phyloP scores from a whole-genome alignment of 2,113 vertebrate genomes.

The Larimichthys crocea region DNA sequence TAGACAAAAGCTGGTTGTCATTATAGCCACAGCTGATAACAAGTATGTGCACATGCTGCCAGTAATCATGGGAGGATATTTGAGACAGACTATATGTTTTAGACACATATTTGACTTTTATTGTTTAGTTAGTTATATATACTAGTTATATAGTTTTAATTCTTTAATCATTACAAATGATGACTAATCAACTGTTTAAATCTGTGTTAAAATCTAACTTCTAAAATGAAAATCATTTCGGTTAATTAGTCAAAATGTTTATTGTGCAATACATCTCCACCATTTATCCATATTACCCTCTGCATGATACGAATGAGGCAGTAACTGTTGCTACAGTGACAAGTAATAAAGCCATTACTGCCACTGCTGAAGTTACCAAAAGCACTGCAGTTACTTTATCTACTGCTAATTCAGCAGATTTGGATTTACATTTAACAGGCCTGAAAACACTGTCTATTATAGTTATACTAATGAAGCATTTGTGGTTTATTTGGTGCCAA shows the following conservation, averaged over 20 bases:
- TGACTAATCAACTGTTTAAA: neutral
- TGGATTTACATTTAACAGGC: neutral
- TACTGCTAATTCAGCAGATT: neutral
- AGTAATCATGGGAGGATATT: conserved; percentile 13
- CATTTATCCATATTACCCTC: neutral
- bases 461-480: neutral
- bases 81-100: conserved; percentile 11
- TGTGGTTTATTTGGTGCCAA: neutral
- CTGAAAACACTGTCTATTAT: neutral
- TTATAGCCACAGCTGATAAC: conserved; percentile 46
- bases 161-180: neutral
- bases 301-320: neutral
- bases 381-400: neutral
- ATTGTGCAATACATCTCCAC: neutral
- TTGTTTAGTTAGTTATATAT: no score
- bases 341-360: neutral
- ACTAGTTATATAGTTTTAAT: no score
- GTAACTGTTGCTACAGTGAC: neutral
- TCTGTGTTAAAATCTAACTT: neutral
- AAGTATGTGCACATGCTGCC: conserved; percentile 33
- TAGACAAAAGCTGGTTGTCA: conserved; percentile 44
- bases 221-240: neutral
- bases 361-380: neutral
- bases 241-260: neutral
- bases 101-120: neutral